Conservation (phyloP, 1,140 invertebrate genomes). For the Drosophila prosaltans region DNA sequence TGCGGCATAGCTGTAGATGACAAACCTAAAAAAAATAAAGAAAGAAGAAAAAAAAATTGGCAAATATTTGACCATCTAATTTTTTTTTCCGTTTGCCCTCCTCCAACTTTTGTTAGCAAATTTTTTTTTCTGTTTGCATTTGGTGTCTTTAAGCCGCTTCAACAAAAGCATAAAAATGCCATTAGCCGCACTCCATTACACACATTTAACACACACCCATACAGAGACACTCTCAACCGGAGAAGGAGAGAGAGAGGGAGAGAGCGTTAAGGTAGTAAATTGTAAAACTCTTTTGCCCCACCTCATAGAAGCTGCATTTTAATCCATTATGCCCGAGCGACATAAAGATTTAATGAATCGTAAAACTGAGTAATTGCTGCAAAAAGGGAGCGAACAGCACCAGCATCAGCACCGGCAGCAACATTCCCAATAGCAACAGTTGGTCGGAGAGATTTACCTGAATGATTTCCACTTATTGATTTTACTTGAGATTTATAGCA, state of each 20-base stretch:
- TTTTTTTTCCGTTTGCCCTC: conserved; percentile 13
- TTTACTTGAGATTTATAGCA: conserved; percentile 40
- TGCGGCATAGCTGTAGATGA: conserved; percentile 11
- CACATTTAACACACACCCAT: conserved; percentile 6
- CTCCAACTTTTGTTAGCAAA: conserved; percentile 52
- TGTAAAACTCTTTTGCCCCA: conserved; percentile 24
- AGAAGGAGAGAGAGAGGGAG: not conserved
- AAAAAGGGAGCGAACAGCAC: conserved; percentile 10
- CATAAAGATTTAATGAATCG: conserved; percentile 76
- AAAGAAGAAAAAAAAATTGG: conserved; percentile 52
- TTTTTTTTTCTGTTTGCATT: conserved; percentile 6
- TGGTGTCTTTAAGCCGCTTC: conserved; percentile 49
- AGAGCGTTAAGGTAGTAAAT: conserved; percentile 12
- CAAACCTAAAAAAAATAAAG: not conserved
- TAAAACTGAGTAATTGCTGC: conserved; percentile 74
- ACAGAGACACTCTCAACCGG: not conserved
- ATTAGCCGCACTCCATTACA: conserved; percentile 66
- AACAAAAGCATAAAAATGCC: conserved; percentile 55
- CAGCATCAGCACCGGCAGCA: conserved; percentile 9
- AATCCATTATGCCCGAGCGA: conserved; percentile 69
- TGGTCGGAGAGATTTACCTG: conserved; percentile 29
- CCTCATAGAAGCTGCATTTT: conserved; percentile 56
- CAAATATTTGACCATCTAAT: conserved; percentile 56
- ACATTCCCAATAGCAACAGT: conserved; percentile 22
- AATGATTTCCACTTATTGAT: conserved; percentile 39